phyloP scores from a whole-genome alignment of 2,797 vertebrate species.

The Propithecus perrieri region DNA sequence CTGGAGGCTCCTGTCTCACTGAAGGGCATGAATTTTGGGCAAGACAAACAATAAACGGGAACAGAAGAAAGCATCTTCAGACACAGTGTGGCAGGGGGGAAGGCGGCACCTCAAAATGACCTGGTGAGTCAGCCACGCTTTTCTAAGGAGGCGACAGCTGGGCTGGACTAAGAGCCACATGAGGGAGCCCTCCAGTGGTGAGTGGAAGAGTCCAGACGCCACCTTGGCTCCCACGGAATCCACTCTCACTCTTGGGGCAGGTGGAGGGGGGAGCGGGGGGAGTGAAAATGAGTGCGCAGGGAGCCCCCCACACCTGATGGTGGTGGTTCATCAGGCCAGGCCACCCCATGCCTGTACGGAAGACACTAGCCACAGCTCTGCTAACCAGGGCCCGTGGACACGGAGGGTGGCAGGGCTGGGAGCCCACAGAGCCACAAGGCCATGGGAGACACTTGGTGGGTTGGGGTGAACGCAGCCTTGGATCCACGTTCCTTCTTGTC shows the following conservation, averaged over 20 bases:
- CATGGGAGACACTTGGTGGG: background rate
- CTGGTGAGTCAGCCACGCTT: background rate
- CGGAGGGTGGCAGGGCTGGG: background rate
- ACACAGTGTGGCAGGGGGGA: background rate
- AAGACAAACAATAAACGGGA: background rate
- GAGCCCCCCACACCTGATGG: background rate
- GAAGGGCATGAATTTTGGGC: rapidly evolving
- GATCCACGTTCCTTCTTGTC: background rate
- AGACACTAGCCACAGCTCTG: background rate
- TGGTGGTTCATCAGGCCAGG: background rate
- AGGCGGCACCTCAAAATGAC: background rate
- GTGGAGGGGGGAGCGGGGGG: rapidly evolving
- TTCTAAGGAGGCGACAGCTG: background rate
- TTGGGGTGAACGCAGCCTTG: background rate
- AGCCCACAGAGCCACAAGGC: background rate
- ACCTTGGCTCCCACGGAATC: background rate
- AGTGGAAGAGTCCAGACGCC: background rate
- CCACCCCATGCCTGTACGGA: background rate
- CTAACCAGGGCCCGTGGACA: rapidly evolving
- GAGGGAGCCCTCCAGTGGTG: background rate
- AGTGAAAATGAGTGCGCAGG: background rate
- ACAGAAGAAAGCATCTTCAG: background rate
- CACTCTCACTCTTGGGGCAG: background rate
- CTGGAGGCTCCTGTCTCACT: background rate
- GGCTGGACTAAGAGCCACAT: background rate